Conservation (phyloP, 1,140 invertebrate genomes). For the Ceratosolen fusciceps region DNA sequence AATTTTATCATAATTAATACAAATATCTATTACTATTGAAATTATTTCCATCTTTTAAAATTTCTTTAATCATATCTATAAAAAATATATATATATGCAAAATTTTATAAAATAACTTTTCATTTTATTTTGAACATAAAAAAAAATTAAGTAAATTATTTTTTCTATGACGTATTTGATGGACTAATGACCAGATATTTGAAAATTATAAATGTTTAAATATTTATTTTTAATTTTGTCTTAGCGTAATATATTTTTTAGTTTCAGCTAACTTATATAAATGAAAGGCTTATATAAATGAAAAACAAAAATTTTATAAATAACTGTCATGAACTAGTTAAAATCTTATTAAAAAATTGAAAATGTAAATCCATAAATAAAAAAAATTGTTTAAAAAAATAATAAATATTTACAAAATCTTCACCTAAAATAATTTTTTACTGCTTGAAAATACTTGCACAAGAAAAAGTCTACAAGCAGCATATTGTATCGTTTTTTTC, state of each 20-base stretch:
- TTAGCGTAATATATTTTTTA: slow-evolving; percentile 1
- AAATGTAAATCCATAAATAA: slow-evolving; percentile 44
- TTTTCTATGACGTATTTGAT: neutral
- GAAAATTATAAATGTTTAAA: neutral
- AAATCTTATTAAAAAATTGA: slow-evolving; percentile 31
- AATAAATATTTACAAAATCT: slow-evolving; percentile 47
- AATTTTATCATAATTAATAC: no score
- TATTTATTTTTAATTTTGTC: neutral
- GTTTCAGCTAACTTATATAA: neutral
- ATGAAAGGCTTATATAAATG: slow-evolving; percentile 2
- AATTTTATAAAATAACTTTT: neutral
- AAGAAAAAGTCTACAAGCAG: slow-evolving; percentile 38
- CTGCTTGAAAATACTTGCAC: slow-evolving; percentile 2
- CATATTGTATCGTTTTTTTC: slow-evolving; percentile 17
- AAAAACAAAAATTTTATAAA: slow-evolving; percentile 22
- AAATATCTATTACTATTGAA: no score
- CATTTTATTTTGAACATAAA: slow-evolving; percentile 3
- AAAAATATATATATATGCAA: neutral
- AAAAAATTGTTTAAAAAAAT: slow-evolving; percentile 45
- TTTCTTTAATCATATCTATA: neutral
- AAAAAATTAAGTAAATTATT: slow-evolving; percentile 6
- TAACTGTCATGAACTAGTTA: neutral
- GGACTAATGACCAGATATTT: neutral
- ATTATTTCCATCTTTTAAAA: no score
- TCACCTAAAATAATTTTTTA: slow-evolving; percentile 6